Percentiles rank a stretch among this genome's conserved stretches.
Conservation (phyloP, 1,140 invertebrate species). For the Pseudomyrmex pallidus region DNA sequence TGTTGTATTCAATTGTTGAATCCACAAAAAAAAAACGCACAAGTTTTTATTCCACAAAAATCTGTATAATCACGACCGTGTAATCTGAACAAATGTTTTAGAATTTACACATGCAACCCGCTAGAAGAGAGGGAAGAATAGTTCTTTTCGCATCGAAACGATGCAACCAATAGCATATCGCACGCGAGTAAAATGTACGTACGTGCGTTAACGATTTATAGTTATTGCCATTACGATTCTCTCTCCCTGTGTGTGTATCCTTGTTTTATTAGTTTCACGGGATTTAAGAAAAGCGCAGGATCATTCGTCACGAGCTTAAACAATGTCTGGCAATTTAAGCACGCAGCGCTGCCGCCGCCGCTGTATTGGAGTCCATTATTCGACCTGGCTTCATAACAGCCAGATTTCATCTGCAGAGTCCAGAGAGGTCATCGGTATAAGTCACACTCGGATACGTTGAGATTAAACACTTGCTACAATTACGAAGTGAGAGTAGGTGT, state of each 20-base stretch:
- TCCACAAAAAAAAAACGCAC: no score
- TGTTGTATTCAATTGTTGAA: no score
- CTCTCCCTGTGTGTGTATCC: background rate
- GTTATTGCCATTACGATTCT: constrained; percentile 35
- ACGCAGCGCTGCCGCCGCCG: constrained; percentile 43
- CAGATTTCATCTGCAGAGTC: constrained; percentile 56
- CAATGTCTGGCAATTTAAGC: constrained; percentile 71
- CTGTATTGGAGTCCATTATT: constrained; percentile 70
- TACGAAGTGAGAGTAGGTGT: constrained; percentile 12
- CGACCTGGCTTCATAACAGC: constrained; percentile 68
- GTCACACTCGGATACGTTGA: constrained; percentile 63
- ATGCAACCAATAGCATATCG: no score
- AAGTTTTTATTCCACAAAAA: no score
- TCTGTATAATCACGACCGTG: no score
- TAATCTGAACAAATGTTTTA: no score
- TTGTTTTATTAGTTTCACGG: constrained; percentile 45
- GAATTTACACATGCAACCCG: no score
- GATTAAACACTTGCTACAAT: constrained; percentile 62
- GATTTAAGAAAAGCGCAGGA: constrained; percentile 50
- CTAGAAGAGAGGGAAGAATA: no score
- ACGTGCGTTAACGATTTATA: constrained; percentile 18
- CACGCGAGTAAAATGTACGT: no score
- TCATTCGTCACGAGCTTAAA: constrained; percentile 68
- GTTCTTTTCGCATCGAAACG: no score
- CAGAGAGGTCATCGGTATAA: constrained; percentile 61